Percentiles rank a stretch among this genome's conserved stretches.
phyloP scores from a whole-genome alignment of 2,888 invertebrate genomes.

The Rhamnusium bicolor region DNA sequence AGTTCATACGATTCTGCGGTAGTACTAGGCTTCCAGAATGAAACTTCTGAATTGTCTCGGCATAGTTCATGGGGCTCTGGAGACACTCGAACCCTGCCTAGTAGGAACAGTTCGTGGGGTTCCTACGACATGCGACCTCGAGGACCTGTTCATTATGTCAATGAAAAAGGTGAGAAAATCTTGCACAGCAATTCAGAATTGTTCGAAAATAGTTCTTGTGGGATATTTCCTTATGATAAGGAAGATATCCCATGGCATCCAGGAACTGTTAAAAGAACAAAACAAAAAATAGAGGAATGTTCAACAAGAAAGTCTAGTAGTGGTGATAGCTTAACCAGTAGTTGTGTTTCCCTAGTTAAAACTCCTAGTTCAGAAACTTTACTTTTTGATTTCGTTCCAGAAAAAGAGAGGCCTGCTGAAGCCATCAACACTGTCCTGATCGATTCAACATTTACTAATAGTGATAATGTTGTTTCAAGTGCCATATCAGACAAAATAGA shows the following conservation, averaged over 20 bases:
- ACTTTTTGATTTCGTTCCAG: conserved; percentile 56
- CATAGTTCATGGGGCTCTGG: conserved; percentile 90
- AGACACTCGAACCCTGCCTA: conserved; percentile 78
- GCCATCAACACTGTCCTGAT: conserved; percentile 61
- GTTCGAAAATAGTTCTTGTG: conserved; percentile 66
- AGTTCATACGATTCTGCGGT: conserved; percentile 85
- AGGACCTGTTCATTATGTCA: conserved; percentile 62
- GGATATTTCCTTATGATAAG: conserved; percentile 74
- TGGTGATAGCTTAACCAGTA: conserved; percentile 49
- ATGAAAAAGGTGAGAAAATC: conserved; percentile 64
- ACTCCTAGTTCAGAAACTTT: conserved; percentile 68
- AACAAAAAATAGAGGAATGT: conserved; percentile 79
- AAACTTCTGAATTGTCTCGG: conserved; percentile 78
- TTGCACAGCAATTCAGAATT: conserved; percentile 55
- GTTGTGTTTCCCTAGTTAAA: conserved; percentile 54
- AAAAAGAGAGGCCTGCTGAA: conserved; percentile 52
- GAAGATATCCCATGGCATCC: conserved; percentile 79
- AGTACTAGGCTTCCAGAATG: conserved; percentile 74
- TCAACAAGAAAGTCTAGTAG: conserved; percentile 61
- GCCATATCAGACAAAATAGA: conserved; percentile 76
- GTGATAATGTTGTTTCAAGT: conserved; percentile 69
- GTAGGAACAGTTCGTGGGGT: conserved; percentile 82
- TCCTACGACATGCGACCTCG: conserved; percentile 78
- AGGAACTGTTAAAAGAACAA: conserved; percentile 81
- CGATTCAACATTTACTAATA: conserved; percentile 52